Percentiles rank a stretch among this genome's conserved stretches.
These are phyloP conservation scores for Mola mola DNA, from an alignment of 2,113 vertebrate genomes.

Conservation along the genomic window DNA sequence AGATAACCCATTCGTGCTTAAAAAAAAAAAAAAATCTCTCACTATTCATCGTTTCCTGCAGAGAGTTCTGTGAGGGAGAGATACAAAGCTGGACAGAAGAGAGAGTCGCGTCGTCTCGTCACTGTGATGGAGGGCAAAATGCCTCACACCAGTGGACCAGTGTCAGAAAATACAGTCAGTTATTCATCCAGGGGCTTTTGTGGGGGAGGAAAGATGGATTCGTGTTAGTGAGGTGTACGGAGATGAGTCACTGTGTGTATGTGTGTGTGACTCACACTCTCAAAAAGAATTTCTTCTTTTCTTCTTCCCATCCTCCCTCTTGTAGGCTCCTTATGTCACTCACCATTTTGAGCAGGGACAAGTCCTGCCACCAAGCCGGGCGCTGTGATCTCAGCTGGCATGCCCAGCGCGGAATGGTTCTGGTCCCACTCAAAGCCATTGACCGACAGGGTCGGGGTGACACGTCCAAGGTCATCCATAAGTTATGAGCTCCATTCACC, in stretches of 20 bases:
- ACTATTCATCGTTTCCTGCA: conserved; percentile 47
- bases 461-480: conserved; percentile 29
- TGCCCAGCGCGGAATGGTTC: conserved; percentile 13
- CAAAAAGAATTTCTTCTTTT: conserved; percentile 13
- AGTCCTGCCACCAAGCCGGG: conserved; percentile 49
- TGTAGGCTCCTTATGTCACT: conserved; percentile 54
- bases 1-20: conserved; percentile 56
- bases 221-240: conserved; percentile 26
- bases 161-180: conserved; percentile 52
- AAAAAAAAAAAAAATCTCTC: conserved; percentile 9
- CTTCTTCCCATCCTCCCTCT: conserved; percentile 16
- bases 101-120: neutral
- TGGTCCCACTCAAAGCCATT: conserved; percentile 37
- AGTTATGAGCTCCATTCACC: conserved; percentile 43
- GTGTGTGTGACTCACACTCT: conserved; percentile 21
- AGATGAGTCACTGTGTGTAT: conserved; percentile 56
- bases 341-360: conserved; percentile 36
- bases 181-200: conserved; percentile 49
- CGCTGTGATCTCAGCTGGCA: conserved; percentile 11
- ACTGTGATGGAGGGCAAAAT: conserved; percentile 45
- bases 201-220: conserved; percentile 30
- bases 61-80: conserved; percentile 49
- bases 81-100: conserved; percentile 30
- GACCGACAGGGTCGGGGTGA: conserved; percentile 18
- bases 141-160: conserved; percentile 42